phyloP scores from a whole-genome alignment of 2,888 invertebrate species.

The Lasioglossum vierecki region DNA sequence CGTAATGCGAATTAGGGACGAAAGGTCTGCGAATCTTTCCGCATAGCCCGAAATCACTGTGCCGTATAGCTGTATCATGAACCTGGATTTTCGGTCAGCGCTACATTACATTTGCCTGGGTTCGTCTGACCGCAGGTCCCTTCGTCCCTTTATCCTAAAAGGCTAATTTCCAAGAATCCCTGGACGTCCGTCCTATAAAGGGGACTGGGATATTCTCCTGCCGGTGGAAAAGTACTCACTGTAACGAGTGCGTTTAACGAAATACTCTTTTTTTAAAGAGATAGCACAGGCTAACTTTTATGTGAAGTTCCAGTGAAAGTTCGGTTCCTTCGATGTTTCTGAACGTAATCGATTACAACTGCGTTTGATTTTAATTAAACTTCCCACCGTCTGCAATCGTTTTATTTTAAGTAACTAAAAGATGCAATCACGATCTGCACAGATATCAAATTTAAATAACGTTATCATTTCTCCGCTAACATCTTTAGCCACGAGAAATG shows the following conservation, averaged over 20 bases:
- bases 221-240: background rate
- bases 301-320: too few relatives aligned
- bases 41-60: constrained; percentile 1
- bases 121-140: background rate
- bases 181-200: background rate
- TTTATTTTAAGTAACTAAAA: too few relatives aligned
- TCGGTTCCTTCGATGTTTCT: too few relatives aligned
- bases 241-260: background rate
- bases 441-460: background rate
- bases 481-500: background rate
- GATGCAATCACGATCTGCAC: too few relatives aligned
- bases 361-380: too few relatives aligned
- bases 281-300: too few relatives aligned
- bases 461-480: background rate
- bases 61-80: background rate
- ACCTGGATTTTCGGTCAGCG: background rate
- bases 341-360: too few relatives aligned
- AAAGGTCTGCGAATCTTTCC: background rate
- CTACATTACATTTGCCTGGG: background rate
- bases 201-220: background rate
- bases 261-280: background rate
- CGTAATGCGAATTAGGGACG: constrained; percentile 14
- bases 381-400: too few relatives aligned
- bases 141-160: constrained; percentile 14
- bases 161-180: constrained; percentile 20